Conservation (phyloP, 1,140 invertebrate genomes). For the Gyrodactylus bullatarudis region DNA sequence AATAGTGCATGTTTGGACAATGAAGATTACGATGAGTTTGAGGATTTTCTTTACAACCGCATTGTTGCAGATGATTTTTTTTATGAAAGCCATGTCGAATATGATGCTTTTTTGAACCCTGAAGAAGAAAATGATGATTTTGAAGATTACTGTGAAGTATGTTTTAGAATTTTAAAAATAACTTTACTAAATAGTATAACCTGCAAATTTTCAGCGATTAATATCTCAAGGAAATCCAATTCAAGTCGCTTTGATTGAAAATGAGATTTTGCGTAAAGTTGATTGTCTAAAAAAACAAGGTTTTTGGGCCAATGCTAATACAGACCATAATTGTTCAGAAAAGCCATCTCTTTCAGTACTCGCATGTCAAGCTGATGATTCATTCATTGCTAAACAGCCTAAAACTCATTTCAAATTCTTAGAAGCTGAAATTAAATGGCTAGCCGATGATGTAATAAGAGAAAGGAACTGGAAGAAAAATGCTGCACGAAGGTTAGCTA, state of each 20-base stretch:
- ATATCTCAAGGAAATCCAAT: neutral
- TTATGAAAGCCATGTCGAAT: neutral
- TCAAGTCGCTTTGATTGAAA: neutral
- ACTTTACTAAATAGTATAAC: neutral
- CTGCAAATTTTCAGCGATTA: neutral
- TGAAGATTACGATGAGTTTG: neutral
- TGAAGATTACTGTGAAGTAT: neutral
- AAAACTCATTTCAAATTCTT: constrained; percentile 98
- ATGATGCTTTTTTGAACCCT: neutral
- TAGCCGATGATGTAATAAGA: constrained; percentile 76
- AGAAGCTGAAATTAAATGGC: constrained; percentile 87
- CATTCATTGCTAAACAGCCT: neutral
- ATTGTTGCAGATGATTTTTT: neutral
- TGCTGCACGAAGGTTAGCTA: constrained; percentile 26
- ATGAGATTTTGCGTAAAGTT: neutral
- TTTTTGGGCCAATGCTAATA: neutral
- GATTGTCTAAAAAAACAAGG: neutral
- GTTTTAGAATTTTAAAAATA: neutral
- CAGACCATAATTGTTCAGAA: neutral
- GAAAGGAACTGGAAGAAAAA: constrained; percentile 88
- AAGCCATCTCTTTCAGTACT: neutral
- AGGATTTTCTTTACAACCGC: neutral
- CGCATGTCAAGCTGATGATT: neutral
- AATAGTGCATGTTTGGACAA: neutral
- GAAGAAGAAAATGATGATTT: neutral